A percentile compares a stretch with the other conserved stretches of the same genome.
phyloP scores from a whole-genome alignment of 2,888 invertebrate species.

The Tetragnatha montana region DNA sequence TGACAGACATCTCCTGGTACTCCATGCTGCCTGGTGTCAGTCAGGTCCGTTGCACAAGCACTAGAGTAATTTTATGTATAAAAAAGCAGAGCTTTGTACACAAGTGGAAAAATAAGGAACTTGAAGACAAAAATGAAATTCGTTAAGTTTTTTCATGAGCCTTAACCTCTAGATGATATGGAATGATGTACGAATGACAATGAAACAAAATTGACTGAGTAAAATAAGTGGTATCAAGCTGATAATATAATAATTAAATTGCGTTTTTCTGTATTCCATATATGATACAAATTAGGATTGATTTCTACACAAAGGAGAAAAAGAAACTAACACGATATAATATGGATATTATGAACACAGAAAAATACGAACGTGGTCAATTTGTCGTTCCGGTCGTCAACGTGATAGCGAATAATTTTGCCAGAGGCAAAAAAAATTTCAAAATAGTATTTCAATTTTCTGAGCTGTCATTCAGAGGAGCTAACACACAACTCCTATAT shows the following conservation, averaged over 20 bases:
- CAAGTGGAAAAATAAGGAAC: conserved; percentile 60
- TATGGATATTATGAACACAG: conserved; percentile 63
- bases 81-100: conserved; percentile 37
- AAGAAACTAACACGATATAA: conserved; percentile 56
- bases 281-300: conserved; percentile 56
- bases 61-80: conserved; percentile 26
- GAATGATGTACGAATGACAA: conserved; percentile 65
- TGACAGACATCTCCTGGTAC: background rate
- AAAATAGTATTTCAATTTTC: background rate
- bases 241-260: conserved; percentile 56
- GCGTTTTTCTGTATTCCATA: conserved; percentile 34
- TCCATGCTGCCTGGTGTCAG: background rate
- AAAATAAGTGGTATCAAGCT: conserved; percentile 58
- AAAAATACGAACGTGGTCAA: conserved; percentile 67
- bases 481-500: background rate
- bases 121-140: conserved; percentile 55
- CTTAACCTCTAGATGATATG: conserved; percentile 66
- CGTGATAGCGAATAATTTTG: conserved; percentile 61
- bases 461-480: background rate
- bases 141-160: conserved; percentile 63
- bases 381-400: conserved; percentile 68
- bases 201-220: conserved; percentile 54
- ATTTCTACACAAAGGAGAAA: conserved; percentile 60
- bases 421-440: conserved; percentile 17
- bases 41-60: conserved; percentile 32